Conservation (phyloP, 2,797 vertebrate genomes). For the Salmo trutta region DNA sequence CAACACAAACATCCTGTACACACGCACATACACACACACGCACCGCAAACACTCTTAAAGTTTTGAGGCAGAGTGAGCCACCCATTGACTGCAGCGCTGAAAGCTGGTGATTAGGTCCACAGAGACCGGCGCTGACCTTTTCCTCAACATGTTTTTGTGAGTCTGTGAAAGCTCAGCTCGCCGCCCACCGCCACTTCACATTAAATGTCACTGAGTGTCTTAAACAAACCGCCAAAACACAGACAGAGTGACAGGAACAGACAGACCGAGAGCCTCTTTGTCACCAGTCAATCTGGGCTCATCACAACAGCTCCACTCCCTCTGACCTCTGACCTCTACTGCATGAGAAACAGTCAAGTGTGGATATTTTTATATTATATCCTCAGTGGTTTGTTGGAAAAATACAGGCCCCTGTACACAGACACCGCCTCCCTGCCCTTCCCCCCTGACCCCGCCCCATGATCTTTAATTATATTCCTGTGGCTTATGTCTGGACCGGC, state of each 20-base stretch:
- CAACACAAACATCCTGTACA: conserved; percentile 29
- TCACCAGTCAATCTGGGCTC: conserved; percentile 51
- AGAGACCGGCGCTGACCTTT: conserved; percentile 78
- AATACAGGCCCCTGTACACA: conserved; percentile 33
- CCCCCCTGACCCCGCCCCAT: conserved; percentile 14
- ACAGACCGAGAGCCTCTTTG: background rate
- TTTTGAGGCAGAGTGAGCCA: conserved; percentile 56
- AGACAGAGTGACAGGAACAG: background rate
- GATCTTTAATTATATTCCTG: conserved; percentile 34
- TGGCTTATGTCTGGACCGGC: background rate
- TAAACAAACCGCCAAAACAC: conserved; percentile 58
- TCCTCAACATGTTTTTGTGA: conserved; percentile 71
- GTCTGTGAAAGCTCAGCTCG: conserved; percentile 63
- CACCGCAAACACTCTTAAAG: background rate
- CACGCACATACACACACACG: conserved; percentile 33
- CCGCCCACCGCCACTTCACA: conserved; percentile 63
- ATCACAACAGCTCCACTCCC: conserved; percentile 6
- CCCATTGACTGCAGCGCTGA: conserved; percentile 65
- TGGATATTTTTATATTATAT: conserved; percentile 56
- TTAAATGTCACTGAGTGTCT: conserved; percentile 72
- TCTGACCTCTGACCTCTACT: conserved; percentile 17
- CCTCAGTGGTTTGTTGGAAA: conserved; percentile 49
- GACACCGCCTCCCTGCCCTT: conserved; percentile 21
- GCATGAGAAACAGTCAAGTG: conserved; percentile 51
- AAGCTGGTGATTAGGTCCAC: conserved; percentile 76